Conservation (phyloP, 2,888 invertebrate genomes). For the Melieria crassipennis region DNA sequence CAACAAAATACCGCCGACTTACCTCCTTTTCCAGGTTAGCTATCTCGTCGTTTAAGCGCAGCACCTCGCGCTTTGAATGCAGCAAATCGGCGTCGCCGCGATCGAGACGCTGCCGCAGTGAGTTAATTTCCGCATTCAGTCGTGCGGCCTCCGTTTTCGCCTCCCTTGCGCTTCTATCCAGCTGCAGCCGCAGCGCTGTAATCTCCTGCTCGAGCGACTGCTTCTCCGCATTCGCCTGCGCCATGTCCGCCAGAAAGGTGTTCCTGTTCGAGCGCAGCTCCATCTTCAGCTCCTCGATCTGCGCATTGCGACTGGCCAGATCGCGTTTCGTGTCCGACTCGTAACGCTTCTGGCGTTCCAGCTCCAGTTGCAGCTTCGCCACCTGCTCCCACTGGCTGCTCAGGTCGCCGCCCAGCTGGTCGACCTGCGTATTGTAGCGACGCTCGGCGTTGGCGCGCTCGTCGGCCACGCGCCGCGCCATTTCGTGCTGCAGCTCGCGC, state of each 20-base stretch:
- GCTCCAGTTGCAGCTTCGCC: constrained; percentile 78
- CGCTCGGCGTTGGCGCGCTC: constrained; percentile 79
- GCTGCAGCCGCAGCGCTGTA: constrained; percentile 73
- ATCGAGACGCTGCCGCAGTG: constrained; percentile 77
- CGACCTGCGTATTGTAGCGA: constrained; percentile 78
- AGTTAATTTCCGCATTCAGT: constrained; percentile 78
- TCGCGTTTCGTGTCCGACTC: constrained; percentile 82
- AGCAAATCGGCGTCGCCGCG: constrained; percentile 83
- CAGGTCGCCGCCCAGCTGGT: constrained; percentile 81
- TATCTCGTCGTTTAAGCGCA: constrained; percentile 81
- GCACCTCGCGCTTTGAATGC: constrained; percentile 82
- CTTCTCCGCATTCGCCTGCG: constrained; percentile 80
- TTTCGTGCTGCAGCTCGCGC: constrained; percentile 80
- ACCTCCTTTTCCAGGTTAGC: constrained; percentile 85
- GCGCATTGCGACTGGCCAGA: constrained; percentile 76
- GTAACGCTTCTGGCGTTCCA: constrained; percentile 82
- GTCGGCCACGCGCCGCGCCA: constrained; percentile 75
- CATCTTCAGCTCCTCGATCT: constrained; percentile 82
- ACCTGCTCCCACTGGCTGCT: constrained; percentile 84
- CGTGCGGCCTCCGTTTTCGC: constrained; percentile 79
- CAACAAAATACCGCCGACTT: constrained; percentile 27
- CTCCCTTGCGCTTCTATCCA: constrained; percentile 80
- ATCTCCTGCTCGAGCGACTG: constrained; percentile 83
- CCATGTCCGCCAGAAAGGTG: constrained; percentile 79
- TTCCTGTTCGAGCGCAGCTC: constrained; percentile 78